Base-by-base conservation (phyloP, 2,888 invertebrate species). In the Steromphala cineraria region DNA sequence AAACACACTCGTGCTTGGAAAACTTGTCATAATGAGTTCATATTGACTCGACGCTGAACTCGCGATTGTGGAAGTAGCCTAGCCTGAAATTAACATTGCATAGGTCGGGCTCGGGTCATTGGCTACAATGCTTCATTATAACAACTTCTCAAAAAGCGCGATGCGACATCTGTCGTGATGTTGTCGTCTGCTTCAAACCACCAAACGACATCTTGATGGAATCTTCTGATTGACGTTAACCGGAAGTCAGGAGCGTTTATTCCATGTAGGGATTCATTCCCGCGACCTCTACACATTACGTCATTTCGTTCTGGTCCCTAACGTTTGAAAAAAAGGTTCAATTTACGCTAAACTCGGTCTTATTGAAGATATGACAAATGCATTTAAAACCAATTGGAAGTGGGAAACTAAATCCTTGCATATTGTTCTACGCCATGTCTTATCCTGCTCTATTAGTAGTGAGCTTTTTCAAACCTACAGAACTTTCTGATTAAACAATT, bases 201-300 rank as follows among this genome's bases (percentile, higher is more conserved):
- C 62, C 62, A 62, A 62, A 62, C 62, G 62, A 62, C 62, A 62
- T 28, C 62, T 62, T 62, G 28, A 62, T 62, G 62, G 62, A 28
- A 62, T 24, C 24, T 24, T 62, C 28, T 62, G 62, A 62, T 62
- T 62, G 62, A 62, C 62, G n/a, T 28, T 13, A 28, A 62, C 62
- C 62, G 62, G 62, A 62, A 62, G 28, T 62, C 24, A 62, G 28
- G 28, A 24, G 62, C 62, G 28, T 62, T 62, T 62, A 62, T 24
- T 62, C 24, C 24, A 62, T 28, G 62, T 62, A 24, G 24, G 62
- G 24, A 24, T 62, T 62, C 28, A 62, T 62, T 62, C 19, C 28
- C 10, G 46, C 46, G 46, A 46, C 46, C 46, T 46, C 13, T 46
- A 46, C 46, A 10, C 46, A 46, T 46, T 46, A 46, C 46, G 46